Evolutionary conservation across 1,140 invertebrate species (phyloP).

Genomic region (Phymastichus coffea): DNA sequence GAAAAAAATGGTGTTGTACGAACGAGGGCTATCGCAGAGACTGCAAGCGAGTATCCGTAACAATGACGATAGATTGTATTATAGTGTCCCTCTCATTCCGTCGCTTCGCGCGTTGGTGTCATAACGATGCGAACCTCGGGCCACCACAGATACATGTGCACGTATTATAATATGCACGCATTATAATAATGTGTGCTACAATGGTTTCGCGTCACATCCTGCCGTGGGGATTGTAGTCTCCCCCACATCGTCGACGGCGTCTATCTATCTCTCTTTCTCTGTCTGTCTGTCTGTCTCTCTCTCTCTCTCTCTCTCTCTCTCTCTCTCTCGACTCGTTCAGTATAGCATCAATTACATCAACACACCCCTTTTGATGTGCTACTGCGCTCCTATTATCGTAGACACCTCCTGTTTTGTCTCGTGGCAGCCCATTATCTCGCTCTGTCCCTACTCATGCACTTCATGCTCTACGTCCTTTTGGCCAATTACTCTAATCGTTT

Average conservation of each 20-base stretch:
- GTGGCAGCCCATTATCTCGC: slow-evolving; percentile 23
- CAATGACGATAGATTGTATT: slow-evolving; percentile 24
- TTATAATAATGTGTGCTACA: slow-evolving; percentile 52
- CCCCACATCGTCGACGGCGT: not conserved
- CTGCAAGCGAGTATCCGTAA: not conserved
- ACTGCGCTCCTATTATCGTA: slow-evolving; percentile 18
- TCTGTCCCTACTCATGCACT: slow-evolving; percentile 22
- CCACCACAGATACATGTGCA: not conserved
- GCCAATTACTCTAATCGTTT: too few relatives aligned
- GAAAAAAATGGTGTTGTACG: not conserved
- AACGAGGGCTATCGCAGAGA: not conserved
- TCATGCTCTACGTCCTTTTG: not conserved
- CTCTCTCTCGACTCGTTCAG: not conserved
- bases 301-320: slow-evolving; percentile 25
- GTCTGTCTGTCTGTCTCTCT: slow-evolving; percentile 35
- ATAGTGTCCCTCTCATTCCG: slow-evolving; percentile 9
- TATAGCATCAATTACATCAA: slow-evolving; percentile 53
- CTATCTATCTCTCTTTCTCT: not conserved
- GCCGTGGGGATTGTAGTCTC: not conserved
- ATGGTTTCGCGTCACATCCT: slow-evolving; percentile 56
- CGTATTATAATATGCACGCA: slow-evolving; percentile 37
- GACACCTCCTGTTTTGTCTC: slow-evolving; percentile 24
- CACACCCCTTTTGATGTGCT: slow-evolving; percentile 38
- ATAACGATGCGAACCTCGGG: slow-evolving; percentile 1
- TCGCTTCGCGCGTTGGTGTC: slow-evolving; percentile 1